Base-by-base conservation (phyloP, 2,888 invertebrate species). In the Hipparchia semele region DNA sequence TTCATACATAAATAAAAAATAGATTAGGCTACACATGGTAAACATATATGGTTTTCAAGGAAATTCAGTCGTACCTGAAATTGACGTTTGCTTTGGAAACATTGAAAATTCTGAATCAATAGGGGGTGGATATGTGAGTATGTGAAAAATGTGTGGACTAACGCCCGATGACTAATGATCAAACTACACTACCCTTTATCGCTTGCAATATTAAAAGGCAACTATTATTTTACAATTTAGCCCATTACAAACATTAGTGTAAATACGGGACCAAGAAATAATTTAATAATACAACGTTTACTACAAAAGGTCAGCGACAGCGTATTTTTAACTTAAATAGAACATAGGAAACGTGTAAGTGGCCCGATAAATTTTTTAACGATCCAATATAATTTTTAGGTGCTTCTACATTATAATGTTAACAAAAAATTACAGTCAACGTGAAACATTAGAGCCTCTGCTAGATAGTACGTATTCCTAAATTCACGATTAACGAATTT, bases 31-130 rank as follows among this genome's bases (percentile, higher is more conserved):
- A 61, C 53, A 9, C 68, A 71, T 56, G 67, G 70, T 60, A 73
- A 72, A 73, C 69, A 70, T 65, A 9, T 45, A 73, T 71, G 62
- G 51, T 69, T 54, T 75, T 72, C 71, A 74, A 73, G 69, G 61
- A 74, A 73, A n/a, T 49, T 49, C 33, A 61, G 54, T 56, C 58
- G 33, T 71, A 68, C 69, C 64, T 73, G 39, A 74, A 73, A 74
- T 74, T 72, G 67, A 72, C 75, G 68, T 75, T 77, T 76, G 74
- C 70, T 74, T 72, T 70, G 53, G 56, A 39, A 66, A 62, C 39
- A 72, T 73, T 73, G 67, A 72, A 73, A 73, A 74, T 62, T 56
- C 65, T 71, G 71, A 77, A 79, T 78, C 80, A 77, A 80, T 78
- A 79, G 60, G 62, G 46, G 70, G 62, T 70, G 73, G 59, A 59